Evolutionary conservation across 1,140 invertebrate species (phyloP), one percentile per base, ranked within the genome.

Genomic region (Penaeus vannamei): DNA sequence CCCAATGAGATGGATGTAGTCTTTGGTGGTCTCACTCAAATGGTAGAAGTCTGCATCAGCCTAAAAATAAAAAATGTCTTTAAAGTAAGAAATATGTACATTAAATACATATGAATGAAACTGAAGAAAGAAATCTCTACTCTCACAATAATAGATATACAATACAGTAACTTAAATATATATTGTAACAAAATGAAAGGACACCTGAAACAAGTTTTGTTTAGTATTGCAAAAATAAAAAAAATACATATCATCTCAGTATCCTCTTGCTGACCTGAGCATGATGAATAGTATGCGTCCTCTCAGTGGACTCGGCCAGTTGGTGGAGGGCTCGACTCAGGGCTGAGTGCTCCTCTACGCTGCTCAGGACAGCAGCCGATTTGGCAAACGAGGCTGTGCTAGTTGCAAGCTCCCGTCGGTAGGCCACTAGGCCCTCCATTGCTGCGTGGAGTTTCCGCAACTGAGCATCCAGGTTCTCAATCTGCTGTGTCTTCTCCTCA

Each of bases 21-120:
- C 99, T 92, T 98, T 98, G 60, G 99, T 94, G 90, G 98, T 95
- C 94, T 99, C 98, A 80, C 97, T 96, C 84, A 99, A 95, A 69
- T 98, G 95, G 92, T 96, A 98, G 92, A 98, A 98, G 94, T 99
- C 99, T 0, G 97, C 97, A 92, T 99, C 98, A 2, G 97, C 96
- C 94, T 99, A 98, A 91, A 98, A 97, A 29, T 22, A 20, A 66
- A 72, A 19, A 7, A 69, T 23, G n/a, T 69, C 14, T 22, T 66
- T 64, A 86, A 29, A 77, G n/a, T 76, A 61, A 36, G 4, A 22
- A 77, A 66, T 23, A 61, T 60, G 22, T 19, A 46, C 36, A 53
- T 23, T 19, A 59, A 83, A 20, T 14, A 83, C 86, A 59, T 26
- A 83, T 10, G 22, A 12, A n/a, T 46, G 1, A 26, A 53, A 79